Evolutionary conservation across 2,888 invertebrate species (phyloP), one percentile per base, ranked within the genome.

Genomic region (Mayetiola destructor): DNA sequence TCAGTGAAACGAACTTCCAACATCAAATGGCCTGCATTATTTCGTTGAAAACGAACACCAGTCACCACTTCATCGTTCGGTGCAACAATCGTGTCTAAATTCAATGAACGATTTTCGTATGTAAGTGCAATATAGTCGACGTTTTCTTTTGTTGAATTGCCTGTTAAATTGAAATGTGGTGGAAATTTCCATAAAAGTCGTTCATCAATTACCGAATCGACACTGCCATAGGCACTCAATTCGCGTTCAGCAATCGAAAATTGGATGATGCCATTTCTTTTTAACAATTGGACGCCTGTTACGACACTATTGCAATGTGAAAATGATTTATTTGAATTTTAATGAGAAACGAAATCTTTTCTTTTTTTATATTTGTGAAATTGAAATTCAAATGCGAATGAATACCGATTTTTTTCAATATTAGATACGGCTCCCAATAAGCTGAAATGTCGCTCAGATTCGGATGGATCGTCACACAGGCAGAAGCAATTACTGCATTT

Each of bases 1-100:
- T 82, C 82, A 0, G 85, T 84, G 0, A 78, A 76, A 59, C 76
- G 77, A 58, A 86, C 82, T 73, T 87, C 86, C 62, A 88, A 78
- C 69, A 87, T 87, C 56, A 88, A 66, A 66, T 87, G 86, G 0
- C 81, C 75, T n/a, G 23, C 27, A 14, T 88, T 88, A 23, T 88
- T 73, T 67, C 78, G 73, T 58, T 82, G 76, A 70, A 87, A 84
- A 62, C 81, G 78, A 0, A 80, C 73, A 32, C 81, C 81, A 78
- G 62, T 58, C 42, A 88, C 66, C 5, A 86, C 73, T 63, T 81
- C 77, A 57, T 80, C 80, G 0, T 68, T 64, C 0, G 81, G 79
- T 0, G 80, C 80, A 36, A 76, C 73, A 52, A 87, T 68, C 64
- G 85, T 83, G 64, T 88, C 88, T 62, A 88, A 69, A 67, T 88